A percentile compares a stretch with the other conserved stretches of the same genome.
Evolutionary conservation across 2,113 vertebrate genomes (phyloP).

Genomic region (Leucopternis melanops): DNA sequence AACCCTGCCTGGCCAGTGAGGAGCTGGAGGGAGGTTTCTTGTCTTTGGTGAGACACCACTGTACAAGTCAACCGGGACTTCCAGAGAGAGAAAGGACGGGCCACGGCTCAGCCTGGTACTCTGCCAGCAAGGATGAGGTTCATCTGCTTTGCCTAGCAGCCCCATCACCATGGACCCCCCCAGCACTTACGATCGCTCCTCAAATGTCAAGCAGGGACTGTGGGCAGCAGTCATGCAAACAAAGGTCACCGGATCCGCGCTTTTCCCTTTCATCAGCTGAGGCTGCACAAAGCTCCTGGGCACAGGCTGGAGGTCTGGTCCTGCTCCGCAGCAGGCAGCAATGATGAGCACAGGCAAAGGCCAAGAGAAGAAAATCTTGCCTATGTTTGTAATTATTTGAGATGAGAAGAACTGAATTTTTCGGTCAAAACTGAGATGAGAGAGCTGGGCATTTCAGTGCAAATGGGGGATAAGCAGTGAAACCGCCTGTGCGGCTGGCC

Average conservation of each 20-base stretch:
- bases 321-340: not conserved
- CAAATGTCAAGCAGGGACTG: not conserved
- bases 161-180: not conserved
- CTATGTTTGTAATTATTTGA: fast-evolving
- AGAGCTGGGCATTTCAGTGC: not conserved
- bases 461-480: not conserved
- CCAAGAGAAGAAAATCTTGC: not conserved
- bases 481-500: fast-evolving
- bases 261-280: not conserved
- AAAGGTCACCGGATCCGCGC: not conserved
- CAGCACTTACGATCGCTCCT: not conserved
- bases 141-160: not conserved
- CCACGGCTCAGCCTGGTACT: not conserved
- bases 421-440: not conserved
- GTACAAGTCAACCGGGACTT: not conserved
- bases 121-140: not conserved
- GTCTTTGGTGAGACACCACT: not conserved
- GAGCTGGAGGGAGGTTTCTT: not conserved
- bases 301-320: not conserved
- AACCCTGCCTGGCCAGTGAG: not conserved
- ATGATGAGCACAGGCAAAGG: fast-evolving
- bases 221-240: not conserved
- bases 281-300: not conserved
- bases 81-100: not conserved
- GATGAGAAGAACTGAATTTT: not conserved